Evolutionary conservation across 2,113 vertebrate species (phyloP), one percentile per base, ranked within the genome.

Genomic region (Mustela lutreola): DNA sequence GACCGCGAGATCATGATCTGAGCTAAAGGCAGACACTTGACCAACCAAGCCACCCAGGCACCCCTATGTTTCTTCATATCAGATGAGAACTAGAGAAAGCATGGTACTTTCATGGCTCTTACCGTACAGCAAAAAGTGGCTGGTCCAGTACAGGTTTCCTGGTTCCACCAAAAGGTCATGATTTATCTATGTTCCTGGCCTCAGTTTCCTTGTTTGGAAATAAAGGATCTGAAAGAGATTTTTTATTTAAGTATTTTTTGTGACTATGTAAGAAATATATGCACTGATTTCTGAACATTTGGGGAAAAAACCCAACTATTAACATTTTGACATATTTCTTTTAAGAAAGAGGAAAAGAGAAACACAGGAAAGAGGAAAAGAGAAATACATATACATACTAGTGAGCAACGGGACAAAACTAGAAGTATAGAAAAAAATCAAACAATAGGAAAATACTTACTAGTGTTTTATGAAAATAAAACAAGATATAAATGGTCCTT

Each of bases 391-490:
- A 62, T 22, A 50, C 24, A 65, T 56, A 80, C 19, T 86, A 76
- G 70, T 39, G 81, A 92, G 16, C 31, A 79, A 28, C 36, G 24
- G 26, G 21, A 53, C 81, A 86, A 82, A 92, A 50, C 12, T 78
- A 65, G 19, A 71, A 73, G 9, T n/a, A 36, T 9, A 82, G 65
- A 63, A 11, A 42, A 42, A 96, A 86, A 87, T 67, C 39, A 91
- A 85, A 15, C 89, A 84, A 31, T 84, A 79, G 58, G 9, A 63
- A 26, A 88, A 33, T 90, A 71, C 8, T 62, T 82, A 80, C 56
- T 70, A 86, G 65, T 92, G 53, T 22, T 92, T 96, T 50, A 24
- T 67, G 36, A 84, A 93, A 96, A 65, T 83, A 95, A 89, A 89
- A 75, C 48, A 63, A 79, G 36, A 70, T 58, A 56, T 39, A 26